Percentiles rank a stretch among this genome's conserved stretches.
These are phyloP conservation scores for Ophioninae sp. DNA, from an alignment of 2,888 invertebrate genomes.

Conservation along the genomic window DNA sequence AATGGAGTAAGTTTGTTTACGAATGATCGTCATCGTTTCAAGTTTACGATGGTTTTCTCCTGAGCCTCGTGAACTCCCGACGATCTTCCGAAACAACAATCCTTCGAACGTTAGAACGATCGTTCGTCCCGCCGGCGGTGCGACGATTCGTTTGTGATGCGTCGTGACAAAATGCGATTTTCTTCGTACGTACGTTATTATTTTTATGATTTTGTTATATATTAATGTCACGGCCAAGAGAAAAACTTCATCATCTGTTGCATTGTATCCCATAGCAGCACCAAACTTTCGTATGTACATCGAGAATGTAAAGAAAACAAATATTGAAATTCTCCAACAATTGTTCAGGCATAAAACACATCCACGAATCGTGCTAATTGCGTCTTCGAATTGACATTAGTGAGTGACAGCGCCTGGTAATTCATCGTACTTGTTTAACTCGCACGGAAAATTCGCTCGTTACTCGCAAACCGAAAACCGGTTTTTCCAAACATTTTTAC, in stretches of 20 bases:
- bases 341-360: background rate
- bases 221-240: conserved; percentile 2
- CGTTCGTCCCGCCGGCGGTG: conserved; percentile 53
- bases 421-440: background rate
- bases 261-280: background rate
- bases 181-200: conserved; percentile 20
- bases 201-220: background rate
- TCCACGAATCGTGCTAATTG: background rate
- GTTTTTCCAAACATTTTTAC: background rate
- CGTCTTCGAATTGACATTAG: background rate
- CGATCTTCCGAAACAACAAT: background rate
- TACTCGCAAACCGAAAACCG: background rate
- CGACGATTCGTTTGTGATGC: conserved; percentile 31
- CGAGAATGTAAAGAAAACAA: background rate
- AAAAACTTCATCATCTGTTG: background rate
- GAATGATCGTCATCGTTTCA: background rate
- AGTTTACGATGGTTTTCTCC: background rate
- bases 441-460: background rate
- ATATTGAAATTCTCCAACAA: background rate
- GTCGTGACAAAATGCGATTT: conserved; percentile 32
- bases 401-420: background rate
- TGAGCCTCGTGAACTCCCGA: background rate
- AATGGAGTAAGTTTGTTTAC: conserved; percentile 3
- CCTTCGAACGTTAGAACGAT: conserved; percentile 35
- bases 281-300: background rate